Evolutionary conservation across 1,140 invertebrate genomes (phyloP), one percentile per base, ranked within the genome.

Genomic region (Pissodes strobi): DNA sequence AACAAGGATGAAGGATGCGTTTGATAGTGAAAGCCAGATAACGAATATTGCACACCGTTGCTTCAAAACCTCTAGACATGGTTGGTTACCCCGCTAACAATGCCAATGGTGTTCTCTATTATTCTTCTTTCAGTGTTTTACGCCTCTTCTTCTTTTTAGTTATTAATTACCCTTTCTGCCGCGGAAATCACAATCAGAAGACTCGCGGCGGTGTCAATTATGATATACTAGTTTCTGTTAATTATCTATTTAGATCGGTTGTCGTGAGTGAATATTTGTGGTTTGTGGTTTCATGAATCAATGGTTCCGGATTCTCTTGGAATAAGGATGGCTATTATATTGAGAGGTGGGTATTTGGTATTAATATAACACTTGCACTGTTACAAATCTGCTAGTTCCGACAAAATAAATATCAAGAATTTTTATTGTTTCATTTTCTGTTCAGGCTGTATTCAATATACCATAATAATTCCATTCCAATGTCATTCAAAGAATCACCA

Each of bases 1-100:
- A 64, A 51, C 48, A 19, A 55, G 61, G 56, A 51, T 52, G 59
- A 64, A 68, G 70, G 69, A 71, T 73, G 66, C 64, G 67, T 55
- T 53, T 49, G 72, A 73, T 72, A 72, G 72, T 73, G 72, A 73
- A 73, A 73, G 70, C 69, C 45, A 70, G 68, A 70, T 72, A 70
- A 70, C 18, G 27, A 63, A 53, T 69, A 67, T 69, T 68, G 64
- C 68, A 68, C 62, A 64, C 34, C 21, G 67, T 72, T 69, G 62
- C 68, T 64, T 39, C 38, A 66, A 70, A 43, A 45, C 43, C 39
- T 51, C 52, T 57, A 45, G 69, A 70, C 64, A 72, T 70, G 71
- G 66, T 70, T 65, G 58, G 72, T 49, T 74, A 71, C 61, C 38
- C 59, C 22, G 19, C 55, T 67, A 74, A 74, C 72, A 72, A 72